Base-by-base conservation (phyloP, 2,888 invertebrate genomes). In the Cryptocephalus moraei region DNA sequence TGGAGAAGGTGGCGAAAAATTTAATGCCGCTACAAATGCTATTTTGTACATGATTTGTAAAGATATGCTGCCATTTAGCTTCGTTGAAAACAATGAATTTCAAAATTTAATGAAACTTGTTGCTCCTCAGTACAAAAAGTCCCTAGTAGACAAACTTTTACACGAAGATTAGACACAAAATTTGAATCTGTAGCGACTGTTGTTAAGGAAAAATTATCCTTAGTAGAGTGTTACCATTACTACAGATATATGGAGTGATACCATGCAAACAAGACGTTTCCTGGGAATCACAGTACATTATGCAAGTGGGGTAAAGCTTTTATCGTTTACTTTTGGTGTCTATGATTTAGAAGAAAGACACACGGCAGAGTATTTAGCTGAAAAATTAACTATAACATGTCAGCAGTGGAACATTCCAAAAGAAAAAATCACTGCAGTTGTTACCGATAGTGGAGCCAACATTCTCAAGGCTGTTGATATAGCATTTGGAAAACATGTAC, bases 371-470 rank as follows among this genome's bases (percentile, higher is more conserved):
- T 39, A 39, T 39, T 8, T 39, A 8, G 39, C 9, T 11, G 8
- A 8, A 39, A 8, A 9, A 11, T 11, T 39, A 8, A 39, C 11
- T 13, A 9, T 11, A 39, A 39, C 39, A 9, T 39, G 9, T 8
- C 8, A 39, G n/a, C 8, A 8, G 8, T 39, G 39, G 39, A 13
- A 11, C n/a, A 8, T 39, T 11, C n/a, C 9, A 11, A 39, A n/a
- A 11, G 9, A 39, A 11, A 39, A 39, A 39, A 13, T 39, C 9
- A 11, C 11, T 8, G 39, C 39, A 9, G 39, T 39, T 11, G 36
- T 48, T 4, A 48, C 48, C 13, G 45, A 44, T 36, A 32, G 10
- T 8, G 48, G 22, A 31, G 34, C 33, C 6, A 48, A 48, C 14
- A 45, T 48, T 32, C 41, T 44, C 9, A 36, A 34, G 11, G 39